Conservation (phyloP, 2,797 vertebrate genomes). For the Cephalopachus bancanus region DNA sequence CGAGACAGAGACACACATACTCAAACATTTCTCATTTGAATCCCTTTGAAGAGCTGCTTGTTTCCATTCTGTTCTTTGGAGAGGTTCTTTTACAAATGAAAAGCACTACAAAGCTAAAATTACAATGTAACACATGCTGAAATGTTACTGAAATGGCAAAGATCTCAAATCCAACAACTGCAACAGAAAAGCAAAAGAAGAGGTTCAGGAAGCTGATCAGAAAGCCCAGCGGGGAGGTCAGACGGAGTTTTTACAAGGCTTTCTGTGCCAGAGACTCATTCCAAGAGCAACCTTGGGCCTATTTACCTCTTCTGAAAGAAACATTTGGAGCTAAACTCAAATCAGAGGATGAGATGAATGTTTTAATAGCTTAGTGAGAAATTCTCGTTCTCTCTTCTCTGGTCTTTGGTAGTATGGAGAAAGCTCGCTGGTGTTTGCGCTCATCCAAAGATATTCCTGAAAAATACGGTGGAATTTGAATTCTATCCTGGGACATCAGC, state of each 20-base stretch:
- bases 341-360: conserved; percentile 3
- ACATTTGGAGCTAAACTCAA: background rate
- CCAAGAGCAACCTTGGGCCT: conserved; percentile 2
- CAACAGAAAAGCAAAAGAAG: conserved; percentile 50
- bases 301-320: conserved; percentile 21
- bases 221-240: background rate
- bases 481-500: background rate
- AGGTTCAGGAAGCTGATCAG: conserved; percentile 24
- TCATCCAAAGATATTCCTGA: conserved; percentile 41
- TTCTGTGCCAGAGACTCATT: conserved; percentile 39
- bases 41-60: conserved; percentile 35
- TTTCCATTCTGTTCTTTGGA: conserved; percentile 58
- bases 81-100: conserved; percentile 69
- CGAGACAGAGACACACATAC: background rate
- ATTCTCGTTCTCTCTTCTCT: conserved; percentile 43
- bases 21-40: background rate
- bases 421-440: background rate
- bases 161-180: conserved; percentile 38
- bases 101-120: conserved; percentile 73
- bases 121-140: conserved; percentile 54
- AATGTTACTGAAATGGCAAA: conserved; percentile 47
- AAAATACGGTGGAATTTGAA: conserved; percentile 56
- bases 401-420: background rate
- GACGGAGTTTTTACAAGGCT: conserved; percentile 61
- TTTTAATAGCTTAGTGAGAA: conserved; percentile 26